Base-by-base conservation (phyloP, 2,113 vertebrate genomes). In the Aleadryas rufinucha region DNA sequence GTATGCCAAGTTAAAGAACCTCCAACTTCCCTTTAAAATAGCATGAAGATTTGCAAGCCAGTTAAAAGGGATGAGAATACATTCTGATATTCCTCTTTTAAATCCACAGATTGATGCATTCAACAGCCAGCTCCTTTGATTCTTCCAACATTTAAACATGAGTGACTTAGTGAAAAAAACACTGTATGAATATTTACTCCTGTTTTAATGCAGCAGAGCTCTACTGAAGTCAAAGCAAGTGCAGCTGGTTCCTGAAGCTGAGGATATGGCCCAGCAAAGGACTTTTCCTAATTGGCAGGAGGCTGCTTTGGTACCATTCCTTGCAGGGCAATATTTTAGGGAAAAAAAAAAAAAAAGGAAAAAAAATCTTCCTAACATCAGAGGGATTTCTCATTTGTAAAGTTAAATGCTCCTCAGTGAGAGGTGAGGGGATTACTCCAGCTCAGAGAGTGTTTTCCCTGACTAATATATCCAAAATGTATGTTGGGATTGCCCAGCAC, bases 371-470 rank as follows among this genome's bases (percentile, higher is more conserved):
- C 11, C 13, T n/a, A 23, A 30, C 77, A 71, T 84, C 88, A n/a
- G 44, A 81, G 95, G 76, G 90, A 80, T 81, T 95, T 90, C 85
- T 94, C 80, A 86, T 92, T 86, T 92, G 76, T 28, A 28, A 87
- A 84, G 81, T 84, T 86, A 93, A 96, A 81, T 78, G 77, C 72
- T 95, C 76, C 60, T 94, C 64, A n/a, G 83, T 52, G 92, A 75
- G 92, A 84, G 69, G 65, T 89, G 65, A 96, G 76, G 64, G 83
- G 71, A 87, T 94, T 90, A 81, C 68, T 87, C 26, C 4, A 21
- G 72, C 92, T 94, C 85, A 33, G 72, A 60, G 90, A 81, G 83
- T 69, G 6, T 92, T 95, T 93, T 88, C 72, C 81, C 76, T 89
- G 76, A 88, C 56, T 90, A 84, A 89, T 88, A 68, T 95, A 92